These are phyloP conservation scores for Plestiodon gilberti DNA, from an alignment of 2,113 vertebrate species.

Conservation along the genomic window DNA sequence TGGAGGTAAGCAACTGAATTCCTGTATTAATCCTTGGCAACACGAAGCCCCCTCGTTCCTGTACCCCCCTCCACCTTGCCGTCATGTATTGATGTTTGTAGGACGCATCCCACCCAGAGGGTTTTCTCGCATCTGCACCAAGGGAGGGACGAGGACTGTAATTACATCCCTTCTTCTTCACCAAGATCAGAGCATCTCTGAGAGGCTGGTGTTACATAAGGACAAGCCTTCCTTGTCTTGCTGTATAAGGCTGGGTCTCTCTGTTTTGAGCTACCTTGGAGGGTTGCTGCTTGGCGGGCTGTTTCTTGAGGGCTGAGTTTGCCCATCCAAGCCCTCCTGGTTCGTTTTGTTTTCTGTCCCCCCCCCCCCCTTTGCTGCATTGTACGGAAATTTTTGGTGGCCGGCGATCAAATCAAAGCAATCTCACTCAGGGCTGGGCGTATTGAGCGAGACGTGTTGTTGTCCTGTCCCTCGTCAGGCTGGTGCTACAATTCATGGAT, in stretches of 20 bases:
- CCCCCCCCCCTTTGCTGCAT: not conserved
- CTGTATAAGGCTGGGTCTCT: not conserved
- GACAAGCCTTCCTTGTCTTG: constrained; percentile 14
- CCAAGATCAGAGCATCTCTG: constrained; percentile 41
- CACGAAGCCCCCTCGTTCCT: constrained; percentile 8
- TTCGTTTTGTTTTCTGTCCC: not conserved
- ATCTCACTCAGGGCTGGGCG: no score
- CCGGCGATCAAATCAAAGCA: not conserved
- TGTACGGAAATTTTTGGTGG: constrained; percentile 10
- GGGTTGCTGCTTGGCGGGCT: not conserved
- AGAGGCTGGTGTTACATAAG: constrained; percentile 60
- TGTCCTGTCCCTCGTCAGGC: no score
- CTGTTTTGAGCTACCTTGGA: not conserved
- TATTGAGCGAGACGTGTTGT: not conserved
- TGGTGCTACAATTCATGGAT: not conserved
- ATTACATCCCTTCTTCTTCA: constrained; percentile 1
- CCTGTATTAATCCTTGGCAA: not conserved
- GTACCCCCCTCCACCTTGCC: no score
- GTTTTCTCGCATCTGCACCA: constrained; percentile 1
- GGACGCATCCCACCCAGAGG: not conserved
- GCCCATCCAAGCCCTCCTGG: not conserved
- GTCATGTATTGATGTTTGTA: not conserved
- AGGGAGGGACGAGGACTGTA: constrained; percentile 21
- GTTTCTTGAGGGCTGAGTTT: not conserved
- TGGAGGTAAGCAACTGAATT: constrained; percentile 70